Evolutionary conservation across 2,888 invertebrate species (phyloP).

Genomic region (Sarcophaga carnaria): DNA sequence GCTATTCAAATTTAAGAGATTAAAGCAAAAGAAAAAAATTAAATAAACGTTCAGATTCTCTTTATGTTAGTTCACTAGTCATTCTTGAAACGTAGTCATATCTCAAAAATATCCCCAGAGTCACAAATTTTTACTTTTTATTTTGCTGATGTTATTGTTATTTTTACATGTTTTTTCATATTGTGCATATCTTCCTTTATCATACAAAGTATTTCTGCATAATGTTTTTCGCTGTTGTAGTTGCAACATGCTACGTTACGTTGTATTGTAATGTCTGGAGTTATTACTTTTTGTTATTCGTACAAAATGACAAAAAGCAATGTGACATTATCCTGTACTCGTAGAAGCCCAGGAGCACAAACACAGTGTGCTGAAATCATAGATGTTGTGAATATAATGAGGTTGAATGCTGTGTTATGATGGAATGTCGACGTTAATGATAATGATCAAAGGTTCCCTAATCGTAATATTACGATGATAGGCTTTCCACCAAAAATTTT

Average conservation of each 20-base stretch:
- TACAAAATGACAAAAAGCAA: conserved; percentile 74
- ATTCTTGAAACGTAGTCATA: conserved; percentile 74
- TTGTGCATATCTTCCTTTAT: too few relatives aligned
- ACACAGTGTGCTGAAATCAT: neutral
- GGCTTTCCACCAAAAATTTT: conserved; percentile 36
- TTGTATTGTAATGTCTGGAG: neutral
- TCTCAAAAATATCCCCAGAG: conserved; percentile 73
- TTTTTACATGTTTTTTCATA: too few relatives aligned
- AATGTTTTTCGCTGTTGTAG: too few relatives aligned
- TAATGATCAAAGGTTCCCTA: conserved; percentile 18
- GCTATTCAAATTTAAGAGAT: too few relatives aligned
- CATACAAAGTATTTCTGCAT: neutral
- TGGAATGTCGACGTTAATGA: conserved; percentile 33
- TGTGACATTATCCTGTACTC: conserved; percentile 32
- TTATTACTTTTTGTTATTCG: conserved; percentile 73
- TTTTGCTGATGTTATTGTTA: neutral
- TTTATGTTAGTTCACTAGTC: too few relatives aligned
- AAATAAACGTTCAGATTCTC: too few relatives aligned
- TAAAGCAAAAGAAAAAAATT: too few relatives aligned
- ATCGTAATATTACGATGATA: conserved; percentile 21
- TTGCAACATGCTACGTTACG: conserved; percentile 40
- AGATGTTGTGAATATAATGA: conserved; percentile 6
- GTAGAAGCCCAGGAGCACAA: neutral
- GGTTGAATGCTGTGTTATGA: conserved; percentile 37
- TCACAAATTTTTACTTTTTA: conserved; percentile 53